Conservation (phyloP, 1,140 invertebrate species). For the Drosophila tristis region DNA sequence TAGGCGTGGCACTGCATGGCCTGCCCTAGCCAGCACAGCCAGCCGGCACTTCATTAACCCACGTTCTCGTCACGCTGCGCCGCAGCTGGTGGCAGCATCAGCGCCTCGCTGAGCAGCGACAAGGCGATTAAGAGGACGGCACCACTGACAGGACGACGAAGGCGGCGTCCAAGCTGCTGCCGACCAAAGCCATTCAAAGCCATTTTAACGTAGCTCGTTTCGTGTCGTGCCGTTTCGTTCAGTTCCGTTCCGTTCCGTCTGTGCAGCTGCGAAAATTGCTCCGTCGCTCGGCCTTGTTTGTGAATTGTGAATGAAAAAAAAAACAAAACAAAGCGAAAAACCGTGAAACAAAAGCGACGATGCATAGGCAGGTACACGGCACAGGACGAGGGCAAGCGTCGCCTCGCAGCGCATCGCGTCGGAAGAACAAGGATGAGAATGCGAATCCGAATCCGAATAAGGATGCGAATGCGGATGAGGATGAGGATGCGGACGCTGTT, state of each 20-base stretch:
- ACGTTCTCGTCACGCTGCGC: conserved; percentile 78
- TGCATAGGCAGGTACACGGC: conserved; percentile 65
- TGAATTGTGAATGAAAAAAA: conserved; percentile 60
- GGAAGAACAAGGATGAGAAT: conserved; percentile 47
- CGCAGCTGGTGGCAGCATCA: conserved; percentile 62
- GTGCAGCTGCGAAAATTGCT: conserved; percentile 59
- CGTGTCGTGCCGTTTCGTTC: conserved; percentile 5
- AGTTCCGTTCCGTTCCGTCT: conserved; percentile 22
- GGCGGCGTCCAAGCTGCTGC: conserved; percentile 21
- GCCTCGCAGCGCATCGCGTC: neutral
- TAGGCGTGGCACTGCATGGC: conserved; percentile 41
- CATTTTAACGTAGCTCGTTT: conserved; percentile 73
- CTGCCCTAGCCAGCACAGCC: neutral
- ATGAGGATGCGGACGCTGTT: conserved; percentile 45
- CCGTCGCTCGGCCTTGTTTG: conserved; percentile 66
- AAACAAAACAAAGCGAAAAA: conserved; percentile 32
- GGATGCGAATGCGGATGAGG: conserved; percentile 33
- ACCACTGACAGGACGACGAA: conserved; percentile 53
- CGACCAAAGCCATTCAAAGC: conserved; percentile 78
- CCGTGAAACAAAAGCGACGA: conserved; percentile 78
- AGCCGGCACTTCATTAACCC: conserved; percentile 67
- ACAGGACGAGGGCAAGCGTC: conserved; percentile 16
- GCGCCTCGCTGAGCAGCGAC: conserved; percentile 70
- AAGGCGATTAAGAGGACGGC: conserved; percentile 79
- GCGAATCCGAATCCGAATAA: conserved; percentile 35